Percentiles rank a stretch among this genome's conserved stretches.
Conservation (phyloP, 2,113 vertebrate genomes). For the Chiloscyllium plagiosum region DNA sequence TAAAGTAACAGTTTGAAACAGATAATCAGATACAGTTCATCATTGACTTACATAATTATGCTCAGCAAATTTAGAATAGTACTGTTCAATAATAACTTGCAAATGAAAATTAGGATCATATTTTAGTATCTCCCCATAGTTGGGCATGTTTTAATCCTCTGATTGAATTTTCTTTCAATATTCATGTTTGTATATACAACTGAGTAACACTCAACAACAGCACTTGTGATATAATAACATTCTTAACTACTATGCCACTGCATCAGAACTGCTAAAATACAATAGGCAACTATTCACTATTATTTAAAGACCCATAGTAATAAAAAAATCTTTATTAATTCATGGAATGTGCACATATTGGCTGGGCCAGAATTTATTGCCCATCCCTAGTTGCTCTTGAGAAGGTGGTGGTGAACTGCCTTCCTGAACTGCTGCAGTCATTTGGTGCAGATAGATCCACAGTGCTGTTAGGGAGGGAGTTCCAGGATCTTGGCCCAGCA, state of each 20-base stretch:
- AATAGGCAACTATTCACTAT: background rate
- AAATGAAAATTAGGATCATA: background rate
- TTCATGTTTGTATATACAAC: background rate
- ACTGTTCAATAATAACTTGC: background rate
- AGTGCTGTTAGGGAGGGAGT: too few species aligned
- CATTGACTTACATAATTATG: background rate
- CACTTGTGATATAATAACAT: background rate
- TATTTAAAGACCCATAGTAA: too few species aligned
- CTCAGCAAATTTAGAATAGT: background rate
- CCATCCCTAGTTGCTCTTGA: too few species aligned
- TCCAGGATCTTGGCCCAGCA: too few species aligned
- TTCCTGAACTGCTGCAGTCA: too few species aligned
- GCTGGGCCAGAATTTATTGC: too few species aligned
- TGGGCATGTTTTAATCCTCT: background rate
- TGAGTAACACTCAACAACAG: background rate
- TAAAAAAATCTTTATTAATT: background rate
- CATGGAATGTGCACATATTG: too few species aligned
- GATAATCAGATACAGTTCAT: background rate
- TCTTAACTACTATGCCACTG: background rate
- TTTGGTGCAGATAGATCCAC: too few species aligned
- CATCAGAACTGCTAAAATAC: background rate
- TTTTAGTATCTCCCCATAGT: background rate
- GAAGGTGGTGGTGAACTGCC: too few species aligned
- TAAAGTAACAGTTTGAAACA: background rate
- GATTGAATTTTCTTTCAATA: background rate